Percentiles rank a stretch among this genome's conserved stretches.
Evolutionary conservation across 1,140 invertebrate genomes (phyloP).

Genomic region (Drosophila parvula): DNA sequence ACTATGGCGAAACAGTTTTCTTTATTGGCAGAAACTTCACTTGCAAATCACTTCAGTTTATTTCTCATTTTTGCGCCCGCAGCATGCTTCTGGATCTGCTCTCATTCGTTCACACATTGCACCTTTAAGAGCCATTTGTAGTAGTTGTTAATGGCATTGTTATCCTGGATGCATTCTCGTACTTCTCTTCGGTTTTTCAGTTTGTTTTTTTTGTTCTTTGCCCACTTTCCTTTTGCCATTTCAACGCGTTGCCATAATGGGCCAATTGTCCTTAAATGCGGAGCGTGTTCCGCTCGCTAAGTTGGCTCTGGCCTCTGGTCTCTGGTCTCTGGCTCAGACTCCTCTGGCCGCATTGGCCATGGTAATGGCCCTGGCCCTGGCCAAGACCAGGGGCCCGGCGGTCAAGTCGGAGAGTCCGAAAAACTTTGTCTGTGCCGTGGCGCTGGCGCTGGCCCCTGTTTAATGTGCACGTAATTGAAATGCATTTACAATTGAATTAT

Average conservation of each 20-base stretch:
- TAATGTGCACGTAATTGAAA: slow-evolving; percentile 83
- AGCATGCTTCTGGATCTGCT: slow-evolving; percentile 12
- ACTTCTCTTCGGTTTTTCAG: not conserved
- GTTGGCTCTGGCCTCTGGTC: slow-evolving; percentile 48
- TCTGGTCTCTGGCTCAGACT: slow-evolving; percentile 46
- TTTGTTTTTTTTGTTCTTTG: slow-evolving; percentile 65
- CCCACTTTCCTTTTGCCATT: slow-evolving; percentile 74
- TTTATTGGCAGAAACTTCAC: slow-evolving; percentile 16
- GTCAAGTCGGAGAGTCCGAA: slow-evolving; percentile 58
- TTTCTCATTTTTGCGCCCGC: slow-evolving; percentile 9
- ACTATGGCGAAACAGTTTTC: slow-evolving; percentile 12
- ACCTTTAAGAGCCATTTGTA: slow-evolving; percentile 55
- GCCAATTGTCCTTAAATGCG: slow-evolving; percentile 77
- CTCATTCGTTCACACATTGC: slow-evolving; percentile 50
- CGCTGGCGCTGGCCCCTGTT: slow-evolving; percentile 55
- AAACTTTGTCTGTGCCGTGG: slow-evolving; percentile 70
- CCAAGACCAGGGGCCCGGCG: slow-evolving; percentile 27
- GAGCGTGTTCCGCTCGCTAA: slow-evolving; percentile 61
- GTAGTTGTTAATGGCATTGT: slow-evolving; percentile 68
- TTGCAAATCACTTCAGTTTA: slow-evolving; percentile 32
- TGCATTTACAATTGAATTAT: slow-evolving; percentile 83
- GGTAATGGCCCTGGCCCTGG: slow-evolving; percentile 52
- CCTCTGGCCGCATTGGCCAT: slow-evolving; percentile 54
- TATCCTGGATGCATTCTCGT: slow-evolving; percentile 43
- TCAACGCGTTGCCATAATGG: slow-evolving; percentile 82